Percentiles rank a stretch among this genome's conserved stretches.
Conservation (phyloP, 2,888 invertebrate genomes). For the Atherix ibis region DNA sequence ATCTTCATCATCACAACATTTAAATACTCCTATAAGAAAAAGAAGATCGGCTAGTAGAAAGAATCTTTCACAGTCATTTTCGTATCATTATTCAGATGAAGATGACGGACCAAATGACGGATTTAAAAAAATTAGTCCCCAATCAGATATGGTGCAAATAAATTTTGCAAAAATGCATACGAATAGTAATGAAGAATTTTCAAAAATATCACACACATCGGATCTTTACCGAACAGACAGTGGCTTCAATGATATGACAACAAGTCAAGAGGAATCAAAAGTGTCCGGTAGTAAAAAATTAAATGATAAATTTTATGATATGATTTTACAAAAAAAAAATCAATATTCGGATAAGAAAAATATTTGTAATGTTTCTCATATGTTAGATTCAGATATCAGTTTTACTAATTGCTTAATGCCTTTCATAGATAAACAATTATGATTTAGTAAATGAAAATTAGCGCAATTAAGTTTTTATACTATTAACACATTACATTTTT, state of each 20-base stretch:
- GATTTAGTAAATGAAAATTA: too few relatives aligned
- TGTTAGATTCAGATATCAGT: too few relatives aligned
- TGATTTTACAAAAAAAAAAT: too few relatives aligned
- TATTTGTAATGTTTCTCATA: too few relatives aligned
- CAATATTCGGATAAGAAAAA: too few relatives aligned
- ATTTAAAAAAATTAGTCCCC: too few relatives aligned
- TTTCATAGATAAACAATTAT: too few relatives aligned
- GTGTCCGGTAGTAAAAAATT: too few relatives aligned
- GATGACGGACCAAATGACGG: conserved; percentile 7
- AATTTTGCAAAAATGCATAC: neutral
- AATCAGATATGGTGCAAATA: neutral
- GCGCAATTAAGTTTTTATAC: too few relatives aligned
- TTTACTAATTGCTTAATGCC: too few relatives aligned
- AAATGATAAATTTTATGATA: too few relatives aligned
- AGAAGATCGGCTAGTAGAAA: conserved; percentile 27
- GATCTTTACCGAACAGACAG: conserved; percentile 26
- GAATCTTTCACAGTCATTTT: conserved; percentile 30
- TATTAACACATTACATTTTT: too few relatives aligned
- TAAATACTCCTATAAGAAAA: conserved; percentile 25
- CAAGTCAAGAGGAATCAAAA: conserved; percentile 8
- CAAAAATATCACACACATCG: conserved; percentile 5
- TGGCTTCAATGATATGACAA: conserved; percentile 28
- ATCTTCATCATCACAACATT: conserved; percentile 7
- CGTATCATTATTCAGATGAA: conserved; percentile 18
- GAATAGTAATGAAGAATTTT: neutral